Percentiles rank a stretch among this genome's conserved stretches.
Evolutionary conservation across 2,888 invertebrate species (phyloP).

Genomic region (Hirtodrosophila confusa): DNA sequence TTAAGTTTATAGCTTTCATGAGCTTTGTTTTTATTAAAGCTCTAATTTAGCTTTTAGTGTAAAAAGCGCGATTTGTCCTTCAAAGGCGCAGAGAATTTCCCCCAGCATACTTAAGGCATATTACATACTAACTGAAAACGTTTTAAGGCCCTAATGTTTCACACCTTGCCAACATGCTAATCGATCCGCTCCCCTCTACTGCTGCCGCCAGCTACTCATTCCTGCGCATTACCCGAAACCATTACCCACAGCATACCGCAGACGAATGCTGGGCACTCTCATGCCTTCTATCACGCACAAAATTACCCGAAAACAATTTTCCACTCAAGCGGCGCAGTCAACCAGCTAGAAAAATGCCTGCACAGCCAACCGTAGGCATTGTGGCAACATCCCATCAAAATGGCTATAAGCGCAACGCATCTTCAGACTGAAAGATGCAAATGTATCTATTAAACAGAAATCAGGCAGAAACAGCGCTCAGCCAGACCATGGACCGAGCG

Average conservation of each 20-base stretch:
- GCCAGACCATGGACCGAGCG: background rate
- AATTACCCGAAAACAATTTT: constrained; percentile 75
- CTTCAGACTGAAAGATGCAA: constrained; percentile 61
- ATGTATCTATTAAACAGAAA: constrained; percentile 78
- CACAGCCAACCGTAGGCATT: constrained; percentile 35
- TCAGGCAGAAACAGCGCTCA: constrained; percentile 49
- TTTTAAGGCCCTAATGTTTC: constrained; percentile 57
- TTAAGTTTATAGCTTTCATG: background rate
- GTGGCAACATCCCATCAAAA: constrained; percentile 57
- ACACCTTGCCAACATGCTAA: constrained; percentile 57
- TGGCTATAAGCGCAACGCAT: constrained; percentile 62
- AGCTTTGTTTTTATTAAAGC: constrained; percentile 6
- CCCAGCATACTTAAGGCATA: constrained; percentile 37
- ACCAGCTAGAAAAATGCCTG: constrained; percentile 73
- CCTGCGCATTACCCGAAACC: constrained; percentile 5
- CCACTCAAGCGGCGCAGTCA: constrained; percentile 71
- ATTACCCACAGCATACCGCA: constrained; percentile 61
- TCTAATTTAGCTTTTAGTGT: constrained; percentile 2
- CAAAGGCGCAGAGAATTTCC: constrained; percentile 9
- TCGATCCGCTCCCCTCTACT: constrained; percentile 23
- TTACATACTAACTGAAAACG: constrained; percentile 55
- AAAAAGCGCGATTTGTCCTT: constrained; percentile 33
- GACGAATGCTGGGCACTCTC: constrained; percentile 9
- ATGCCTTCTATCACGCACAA: constrained; percentile 48
- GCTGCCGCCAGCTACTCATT: background rate